Base-by-base conservation (phyloP, 2,888 invertebrate genomes). In the Luffia ferchaultella region DNA sequence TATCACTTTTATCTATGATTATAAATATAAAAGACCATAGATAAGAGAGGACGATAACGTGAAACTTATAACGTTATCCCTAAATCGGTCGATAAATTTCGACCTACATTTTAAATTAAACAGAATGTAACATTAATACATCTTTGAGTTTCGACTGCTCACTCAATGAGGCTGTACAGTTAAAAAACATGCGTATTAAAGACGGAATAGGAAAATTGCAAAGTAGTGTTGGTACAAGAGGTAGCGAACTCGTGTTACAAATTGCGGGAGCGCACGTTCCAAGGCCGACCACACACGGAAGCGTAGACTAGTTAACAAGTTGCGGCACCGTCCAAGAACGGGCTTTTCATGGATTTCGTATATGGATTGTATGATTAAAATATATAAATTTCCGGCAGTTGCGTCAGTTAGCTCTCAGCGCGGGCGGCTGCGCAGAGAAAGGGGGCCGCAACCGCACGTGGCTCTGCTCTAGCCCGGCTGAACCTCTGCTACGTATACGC, bases 271-370 rank as follows among this genome's bases (percentile, higher is more conserved):
- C 30, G 30, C 5, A 12, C 30, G 30, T 3, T 30, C 30, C 43
- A 42, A 42, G 43, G 43, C 17, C 16, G 43, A 12, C 30, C 43
- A n/a, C 43, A 5, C n/a, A n/a, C 17, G 16, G 17, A n/a, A 16
- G 43, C n/a, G 17, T n/a, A 5, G 16, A n/a, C 17, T 42, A 3
- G 53, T 59, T 56, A 59, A 56, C 58, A 60, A 54, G 62, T 65
- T 63, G 60, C 61, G 56, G 61, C 57, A 60, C 56, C 59, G 63
- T 66, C 68, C 64, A 72, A 68, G 64, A 67, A 68, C 66, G 65
- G 59, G 61, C 60, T 55, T 59, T 65, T 68, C 61, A 61, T 63
- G 62, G 63, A 71, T 68, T 70, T 71, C 64, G 68, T 66, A 69
- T 69, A 65, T 64, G 55, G 58, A 73, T 69, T 30, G 30, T 7